Evolutionary conservation across 2,888 invertebrate genomes (phyloP).

Genomic region (Platynereis dumerilii): DNA sequence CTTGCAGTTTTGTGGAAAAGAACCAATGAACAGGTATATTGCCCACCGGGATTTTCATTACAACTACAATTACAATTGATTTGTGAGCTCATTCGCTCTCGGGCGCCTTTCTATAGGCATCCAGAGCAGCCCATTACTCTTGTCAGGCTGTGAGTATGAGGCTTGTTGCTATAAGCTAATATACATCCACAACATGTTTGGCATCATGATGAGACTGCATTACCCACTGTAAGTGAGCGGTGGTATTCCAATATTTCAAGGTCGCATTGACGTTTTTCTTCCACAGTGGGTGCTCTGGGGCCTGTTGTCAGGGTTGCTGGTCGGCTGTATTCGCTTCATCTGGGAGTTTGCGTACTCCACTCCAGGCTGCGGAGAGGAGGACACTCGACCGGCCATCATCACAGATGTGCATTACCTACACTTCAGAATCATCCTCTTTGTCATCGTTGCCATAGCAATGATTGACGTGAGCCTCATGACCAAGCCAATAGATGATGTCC

Average conservation of each 20-base stretch:
- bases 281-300: slow-evolving; percentile 69
- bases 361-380: slow-evolving; percentile 63
- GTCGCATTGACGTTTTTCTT: no score
- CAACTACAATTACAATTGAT: no score
- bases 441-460: slow-evolving; percentile 60
- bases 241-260: no score
- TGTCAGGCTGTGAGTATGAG: no score
- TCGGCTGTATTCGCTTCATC: slow-evolving; percentile 65
- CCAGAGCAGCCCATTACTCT: no score
- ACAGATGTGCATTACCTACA: slow-evolving; percentile 64
- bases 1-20: slow-evolving; percentile 66
- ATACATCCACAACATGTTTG: no score
- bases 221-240: no score
- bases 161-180: no score
- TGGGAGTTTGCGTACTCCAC: slow-evolving; percentile 66
- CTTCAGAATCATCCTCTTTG: slow-evolving; percentile 67
- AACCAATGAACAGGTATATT: slow-evolving; percentile 66
- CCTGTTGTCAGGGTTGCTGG: slow-evolving; percentile 66
- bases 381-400: slow-evolving; percentile 51
- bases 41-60: no score
- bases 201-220: no score
- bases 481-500: slow-evolving; percentile 63
- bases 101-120: no score
- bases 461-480: slow-evolving; percentile 65
- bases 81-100: no score